A percentile compares a stretch with the other conserved stretches of the same genome.
Evolutionary conservation across 2,797 vertebrate species (phyloP).

Genomic region (Myotis vivesi): DNA sequence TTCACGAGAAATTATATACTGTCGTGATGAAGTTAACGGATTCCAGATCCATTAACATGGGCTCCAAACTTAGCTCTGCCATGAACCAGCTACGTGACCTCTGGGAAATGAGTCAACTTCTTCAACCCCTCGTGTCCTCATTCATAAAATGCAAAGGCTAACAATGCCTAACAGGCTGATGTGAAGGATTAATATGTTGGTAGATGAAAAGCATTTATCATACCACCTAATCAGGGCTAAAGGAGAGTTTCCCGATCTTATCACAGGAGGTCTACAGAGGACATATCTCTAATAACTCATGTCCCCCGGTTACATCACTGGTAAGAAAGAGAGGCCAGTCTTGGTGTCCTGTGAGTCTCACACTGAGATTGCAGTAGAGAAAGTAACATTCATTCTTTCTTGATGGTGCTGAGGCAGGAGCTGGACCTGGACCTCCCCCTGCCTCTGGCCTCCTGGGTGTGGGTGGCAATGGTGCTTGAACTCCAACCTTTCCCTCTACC

Average conservation of each 20-base stretch:
- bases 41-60: background rate
- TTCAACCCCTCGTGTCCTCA: background rate
- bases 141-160: background rate
- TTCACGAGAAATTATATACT: background rate
- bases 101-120: background rate
- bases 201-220: background rate
- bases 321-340: background rate
- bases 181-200: background rate
- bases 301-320: background rate
- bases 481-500: background rate
- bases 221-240: no score
- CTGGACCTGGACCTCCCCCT: background rate
- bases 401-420: background rate
- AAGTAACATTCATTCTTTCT: background rate
- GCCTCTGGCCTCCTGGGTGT: background rate
- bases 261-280: background rate
- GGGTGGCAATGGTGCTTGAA: background rate
- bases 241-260: background rate
- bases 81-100: background rate
- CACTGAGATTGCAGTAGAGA: background rate
- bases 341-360: no score
- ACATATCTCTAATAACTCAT: background rate
- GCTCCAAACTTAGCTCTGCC: background rate
- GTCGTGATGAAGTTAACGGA: background rate
- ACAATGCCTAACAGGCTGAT: no score